These are phyloP conservation scores for Danio tinwini DNA, from an alignment of 2,797 vertebrate species.

Conservation along the genomic window DNA sequence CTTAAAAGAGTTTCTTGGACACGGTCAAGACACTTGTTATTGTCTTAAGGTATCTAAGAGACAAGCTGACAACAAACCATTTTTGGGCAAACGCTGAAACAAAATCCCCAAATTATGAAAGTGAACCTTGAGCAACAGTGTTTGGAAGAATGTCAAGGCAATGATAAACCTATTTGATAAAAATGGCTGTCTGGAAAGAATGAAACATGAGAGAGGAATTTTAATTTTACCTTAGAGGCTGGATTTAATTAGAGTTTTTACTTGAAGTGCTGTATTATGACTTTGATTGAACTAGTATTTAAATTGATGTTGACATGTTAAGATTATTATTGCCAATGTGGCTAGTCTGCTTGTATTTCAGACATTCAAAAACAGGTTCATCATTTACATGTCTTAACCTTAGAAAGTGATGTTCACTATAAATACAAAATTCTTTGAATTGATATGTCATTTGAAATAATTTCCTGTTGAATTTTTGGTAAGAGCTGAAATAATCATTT, in stretches of 20 bases:
- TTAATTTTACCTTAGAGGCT: conserved; percentile 37
- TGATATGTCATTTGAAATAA: conserved; percentile 34
- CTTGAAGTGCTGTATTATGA: conserved; percentile 34
- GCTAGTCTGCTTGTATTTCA: conserved; percentile 20
- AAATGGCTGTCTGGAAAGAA: neutral
- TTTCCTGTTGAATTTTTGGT: conserved; percentile 40
- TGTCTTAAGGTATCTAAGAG: conserved; percentile 63
- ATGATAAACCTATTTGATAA: conserved; percentile 1
- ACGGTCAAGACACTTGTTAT: conserved; percentile 56
- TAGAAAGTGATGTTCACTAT: neutral
- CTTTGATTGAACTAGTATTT: conserved; percentile 38
- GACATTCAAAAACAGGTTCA: conserved; percentile 36
- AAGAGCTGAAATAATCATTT: conserved; percentile 19
- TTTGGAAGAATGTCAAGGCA: conserved; percentile 16
- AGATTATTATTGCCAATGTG: conserved; percentile 9
- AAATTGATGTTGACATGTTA: conserved; percentile 43
- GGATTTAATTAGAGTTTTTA: conserved; percentile 17
- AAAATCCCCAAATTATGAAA: conserved; percentile 7
- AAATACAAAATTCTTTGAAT: conserved; percentile 13
- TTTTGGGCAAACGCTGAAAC: conserved; percentile 2
- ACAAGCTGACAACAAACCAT: conserved; percentile 56
- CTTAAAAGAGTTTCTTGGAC: conserved; percentile 58
- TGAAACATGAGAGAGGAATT: neutral
- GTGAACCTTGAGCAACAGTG: neutral
- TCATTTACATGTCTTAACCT: conserved; percentile 31